phyloP scores from a whole-genome alignment of 1,140 invertebrate genomes.

The Homarus americanus region DNA sequence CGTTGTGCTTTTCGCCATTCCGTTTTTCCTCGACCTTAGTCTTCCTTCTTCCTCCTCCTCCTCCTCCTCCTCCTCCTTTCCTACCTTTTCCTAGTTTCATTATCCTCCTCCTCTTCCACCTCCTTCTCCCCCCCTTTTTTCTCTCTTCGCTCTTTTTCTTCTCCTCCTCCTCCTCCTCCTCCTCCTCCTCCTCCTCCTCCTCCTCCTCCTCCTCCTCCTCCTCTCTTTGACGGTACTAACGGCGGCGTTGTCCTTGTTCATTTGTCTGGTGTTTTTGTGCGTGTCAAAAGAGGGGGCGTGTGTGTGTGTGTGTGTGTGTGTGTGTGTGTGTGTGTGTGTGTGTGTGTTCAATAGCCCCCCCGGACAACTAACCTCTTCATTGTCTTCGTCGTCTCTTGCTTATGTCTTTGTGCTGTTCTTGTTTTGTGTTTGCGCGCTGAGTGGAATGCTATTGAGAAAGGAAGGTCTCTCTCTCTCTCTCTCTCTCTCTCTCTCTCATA shows the following conservation, averaged over 20 bases:
- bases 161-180: background rate
- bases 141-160: background rate
- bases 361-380: too few relatives aligned
- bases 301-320: conserved; percentile 19
- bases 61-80: background rate
- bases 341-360: background rate
- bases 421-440: background rate
- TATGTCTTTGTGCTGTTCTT: background rate
- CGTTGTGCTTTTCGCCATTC: too few relatives aligned
- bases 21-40: too few relatives aligned
- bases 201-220: background rate
- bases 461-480: too few relatives aligned
- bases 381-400: too few relatives aligned
- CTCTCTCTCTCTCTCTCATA: too few relatives aligned
- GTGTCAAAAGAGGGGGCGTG: too few relatives aligned
- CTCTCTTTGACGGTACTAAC: background rate
- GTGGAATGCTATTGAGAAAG: background rate
- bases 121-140: background rate
- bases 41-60: too few relatives aligned
- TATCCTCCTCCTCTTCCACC: background rate
- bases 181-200: background rate
- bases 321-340: conserved; percentile 7
- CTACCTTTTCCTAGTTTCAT: background rate
- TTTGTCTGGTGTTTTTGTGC: too few relatives aligned
- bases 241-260: background rate